A percentile compares a stretch with the other conserved stretches of the same genome.
These are phyloP conservation scores for Pseudorasbora parva DNA, from an alignment of 2,113 vertebrate genomes.

Conservation along the genomic window DNA sequence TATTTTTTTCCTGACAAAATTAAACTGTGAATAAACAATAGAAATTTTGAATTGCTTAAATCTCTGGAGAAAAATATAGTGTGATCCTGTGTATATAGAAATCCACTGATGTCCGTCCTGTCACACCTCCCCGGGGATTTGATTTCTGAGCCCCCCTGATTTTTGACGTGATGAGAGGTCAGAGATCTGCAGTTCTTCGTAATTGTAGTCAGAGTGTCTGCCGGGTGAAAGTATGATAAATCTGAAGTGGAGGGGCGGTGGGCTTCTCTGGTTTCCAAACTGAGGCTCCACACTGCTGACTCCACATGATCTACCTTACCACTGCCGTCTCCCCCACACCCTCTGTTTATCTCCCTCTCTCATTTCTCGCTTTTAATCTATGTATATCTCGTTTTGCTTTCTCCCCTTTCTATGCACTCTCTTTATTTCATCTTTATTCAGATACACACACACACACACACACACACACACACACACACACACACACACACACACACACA, in stretches of 20 bases:
- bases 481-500: constrained; percentile 18
- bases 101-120: constrained; percentile 23
- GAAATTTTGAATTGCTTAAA: background rate
- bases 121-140: background rate
- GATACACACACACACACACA: constrained; percentile 6
- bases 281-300: constrained; percentile 56
- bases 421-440: constrained; percentile 23
- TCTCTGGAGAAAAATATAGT: background rate
- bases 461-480: constrained; percentile 11
- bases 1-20: background rate
- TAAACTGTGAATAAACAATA: background rate
- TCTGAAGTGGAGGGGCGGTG: constrained; percentile 38
- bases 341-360: constrained; percentile 50
- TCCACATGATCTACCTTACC: constrained; percentile 64
- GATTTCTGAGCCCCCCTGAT: constrained; percentile 12
- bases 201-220: constrained; percentile 18
- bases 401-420: background rate
- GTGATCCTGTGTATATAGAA: constrained; percentile 18
- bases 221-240: constrained; percentile 36
- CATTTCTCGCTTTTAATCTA: constrained; percentile 30
- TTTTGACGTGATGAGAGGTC: constrained; percentile 16
- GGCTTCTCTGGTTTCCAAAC: constrained; percentile 70
- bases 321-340: constrained; percentile 30
- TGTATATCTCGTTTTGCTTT: background rate
- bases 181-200: constrained; percentile 18